Evolutionary conservation across 2,888 invertebrate species (phyloP).

Genomic region (Crossocerus cetratus): DNA sequence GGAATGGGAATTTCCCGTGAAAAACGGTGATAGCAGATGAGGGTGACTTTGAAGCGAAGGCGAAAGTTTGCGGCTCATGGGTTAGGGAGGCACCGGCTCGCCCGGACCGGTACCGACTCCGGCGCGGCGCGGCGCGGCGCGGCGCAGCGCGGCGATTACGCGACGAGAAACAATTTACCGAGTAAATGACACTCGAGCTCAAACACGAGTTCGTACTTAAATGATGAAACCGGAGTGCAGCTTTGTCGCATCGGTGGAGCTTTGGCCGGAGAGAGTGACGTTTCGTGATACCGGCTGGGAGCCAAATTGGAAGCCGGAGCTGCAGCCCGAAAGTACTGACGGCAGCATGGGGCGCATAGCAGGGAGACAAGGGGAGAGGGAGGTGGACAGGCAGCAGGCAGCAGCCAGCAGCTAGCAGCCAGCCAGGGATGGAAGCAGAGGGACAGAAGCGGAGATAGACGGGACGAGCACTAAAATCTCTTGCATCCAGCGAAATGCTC

Average conservation of each 20-base stretch:
- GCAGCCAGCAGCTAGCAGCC: not conserved
- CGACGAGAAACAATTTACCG: conserved; percentile 20
- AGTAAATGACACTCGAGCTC: conserved; percentile 30
- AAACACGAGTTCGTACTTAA: conserved; percentile 38
- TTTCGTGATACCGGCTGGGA: conserved; percentile 32
- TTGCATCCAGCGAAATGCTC: conserved; percentile 43
- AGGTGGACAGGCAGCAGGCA: not conserved
- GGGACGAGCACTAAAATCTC: conserved; percentile 46
- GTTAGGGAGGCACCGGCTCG: no score
- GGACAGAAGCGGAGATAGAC: conserved; percentile 9
- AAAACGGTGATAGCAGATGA: no score
- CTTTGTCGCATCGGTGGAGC: conserved; percentile 48
- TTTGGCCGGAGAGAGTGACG: conserved; percentile 39
- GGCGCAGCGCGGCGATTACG: not conserved
- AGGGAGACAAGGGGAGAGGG: not conserved
- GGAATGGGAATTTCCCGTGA: not conserved
- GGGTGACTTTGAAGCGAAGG: no score
- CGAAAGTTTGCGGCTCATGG: no score
- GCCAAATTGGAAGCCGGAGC: conserved; percentile 58
- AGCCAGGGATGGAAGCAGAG: conserved; percentile 2
- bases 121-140: not conserved
- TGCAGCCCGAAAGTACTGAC: conserved; percentile 43
- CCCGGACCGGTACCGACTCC: not conserved
- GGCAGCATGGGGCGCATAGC: conserved; percentile 22
- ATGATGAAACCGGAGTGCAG: conserved; percentile 49